Percentiles rank a stretch among this genome's conserved stretches.
These are phyloP conservation scores for Nymphalis polychloros DNA, from an alignment of 2,888 invertebrate genomes.

Conservation along the genomic window DNA sequence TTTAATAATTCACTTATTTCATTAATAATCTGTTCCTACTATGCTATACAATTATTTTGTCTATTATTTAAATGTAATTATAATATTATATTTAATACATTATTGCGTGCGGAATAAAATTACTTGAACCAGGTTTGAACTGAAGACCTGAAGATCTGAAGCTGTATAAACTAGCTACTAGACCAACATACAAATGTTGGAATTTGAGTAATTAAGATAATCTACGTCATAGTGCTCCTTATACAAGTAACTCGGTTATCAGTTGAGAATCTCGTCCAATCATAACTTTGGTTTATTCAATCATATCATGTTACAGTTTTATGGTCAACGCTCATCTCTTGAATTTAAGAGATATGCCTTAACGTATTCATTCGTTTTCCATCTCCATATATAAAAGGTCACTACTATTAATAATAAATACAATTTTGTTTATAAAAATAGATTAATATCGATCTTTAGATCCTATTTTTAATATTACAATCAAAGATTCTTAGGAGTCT, in stretches of 20 bases:
- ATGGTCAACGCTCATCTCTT: conserved; percentile 1
- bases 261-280: conserved; percentile 6
- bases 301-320: conserved; percentile 28
- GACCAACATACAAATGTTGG: conserved; percentile 10
- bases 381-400: conserved; percentile 8
- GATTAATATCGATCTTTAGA: neutral
- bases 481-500: neutral
- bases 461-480: neutral
- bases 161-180: too few relatives aligned
- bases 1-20: too few relatives aligned
- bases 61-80: too few relatives aligned
- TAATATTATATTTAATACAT: too few relatives aligned
- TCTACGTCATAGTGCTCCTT: conserved; percentile 15
- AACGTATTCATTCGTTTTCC: conserved; percentile 12
- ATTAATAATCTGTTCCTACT: too few relatives aligned
- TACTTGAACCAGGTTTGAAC: too few relatives aligned
- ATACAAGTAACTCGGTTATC: conserved; percentile 9
- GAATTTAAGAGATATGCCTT: conserved; percentile 6
- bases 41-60: too few relatives aligned
- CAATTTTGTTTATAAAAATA: neutral
- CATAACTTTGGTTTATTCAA: conserved; percentile 26
- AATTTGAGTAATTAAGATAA: conserved; percentile 32
- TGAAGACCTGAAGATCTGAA: too few relatives aligned
- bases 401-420: neutral
- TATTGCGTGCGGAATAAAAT: too few relatives aligned